Evolutionary conservation across 2,113 vertebrate genomes (phyloP), one percentile per base, ranked within the genome.

Genomic region (Spermophilus dauricus): DNA sequence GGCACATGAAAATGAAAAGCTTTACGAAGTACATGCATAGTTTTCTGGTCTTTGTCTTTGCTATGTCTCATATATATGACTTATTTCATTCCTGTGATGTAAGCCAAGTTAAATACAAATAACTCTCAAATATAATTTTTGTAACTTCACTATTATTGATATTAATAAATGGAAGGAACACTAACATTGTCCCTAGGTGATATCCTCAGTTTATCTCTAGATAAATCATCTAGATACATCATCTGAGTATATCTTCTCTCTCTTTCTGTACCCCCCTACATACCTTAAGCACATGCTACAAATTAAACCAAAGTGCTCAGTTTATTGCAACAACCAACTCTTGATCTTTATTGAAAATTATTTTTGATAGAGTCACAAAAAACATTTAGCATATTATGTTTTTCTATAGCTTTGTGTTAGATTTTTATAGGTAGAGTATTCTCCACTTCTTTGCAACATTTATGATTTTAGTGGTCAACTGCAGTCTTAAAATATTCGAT

Each of bases 101-200:
- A 53, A 69, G 65, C 18, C 45, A 81, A 72, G 51, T 17, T 32
- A 87, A 94, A 67, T 67, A 75, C 34, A 83, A 89, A 48, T n/a
- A 48, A 32, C 91, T 42, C 32, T 48, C n/a, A 42, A 56, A 42
- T 89, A 56, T 37, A 65, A 28, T 20, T n/a, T 4, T 76, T 56
- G 4, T 76, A 67, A 37, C 26, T 75, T 83, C 7, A 18, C 1
- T 6, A 67, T 32, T 84, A 56, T 45, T 56, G 20, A 67, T 75
- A 2, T 45, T 84, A 48, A 37, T 85, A 91, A 58, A 17, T 78
- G 5, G 51, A 12, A 78, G 26, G 58, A 58, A 58, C 13, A 51
- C 22, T 67, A 48, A 73, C 30, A 45, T 45, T 65, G 5, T 84
- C 7, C 63, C 28, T 48, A 77, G 16, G 16, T 77, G 8, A 26